Evolutionary conservation across 2,113 vertebrate species (phyloP), one percentile per base, ranked within the genome.

Genomic region (Gallinago jamesoni): DNA sequence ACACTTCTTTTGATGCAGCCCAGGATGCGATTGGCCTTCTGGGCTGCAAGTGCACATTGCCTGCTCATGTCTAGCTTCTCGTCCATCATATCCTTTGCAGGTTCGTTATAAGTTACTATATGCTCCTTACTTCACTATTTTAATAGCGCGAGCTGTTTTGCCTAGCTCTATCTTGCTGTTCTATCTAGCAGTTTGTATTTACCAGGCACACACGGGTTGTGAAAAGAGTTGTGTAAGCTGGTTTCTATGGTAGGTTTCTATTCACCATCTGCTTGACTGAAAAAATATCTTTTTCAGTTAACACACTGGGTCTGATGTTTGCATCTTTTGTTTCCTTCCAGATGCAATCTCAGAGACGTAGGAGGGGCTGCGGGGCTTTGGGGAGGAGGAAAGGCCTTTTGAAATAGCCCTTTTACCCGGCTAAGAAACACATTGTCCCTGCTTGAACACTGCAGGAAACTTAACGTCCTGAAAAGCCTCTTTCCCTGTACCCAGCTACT

Each of bases 311-410:
- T 94, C 90, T 96, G 87, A 62, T 94, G 78, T 96, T 95, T 93
- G 93, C 83, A 77, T 90, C 81, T 84, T 94, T 96, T 79, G 85
- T 94, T 98, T 92, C 87, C 56, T 93, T 95, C 89, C 76, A 93
- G 87, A 95, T 69, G 35, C 84, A 83, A 93, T 85, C 91, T 94
- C 87, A 84, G 91, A 95, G 95, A 73, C 41, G 47, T n/a, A 93
- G 93, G 91, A 95, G 87, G 74, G 77, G 57, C 74, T 79, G 69
- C 1, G 8, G 45, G 70, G 77, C 45, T 85, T 84, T n/a, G 16
- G 3, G 25, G 21, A 56, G 59, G 31, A 89, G 91, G 69, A 91
- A 77, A 35, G 45, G 39, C 68, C 45, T 62, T 94, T 85, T 90
- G 45, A 96, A 97, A 95, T 5, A 53, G 63, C 57, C 80, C 84